Evolutionary conservation across 2,888 invertebrate species (phyloP).

Genomic region (Drosophila falleni): DNA sequence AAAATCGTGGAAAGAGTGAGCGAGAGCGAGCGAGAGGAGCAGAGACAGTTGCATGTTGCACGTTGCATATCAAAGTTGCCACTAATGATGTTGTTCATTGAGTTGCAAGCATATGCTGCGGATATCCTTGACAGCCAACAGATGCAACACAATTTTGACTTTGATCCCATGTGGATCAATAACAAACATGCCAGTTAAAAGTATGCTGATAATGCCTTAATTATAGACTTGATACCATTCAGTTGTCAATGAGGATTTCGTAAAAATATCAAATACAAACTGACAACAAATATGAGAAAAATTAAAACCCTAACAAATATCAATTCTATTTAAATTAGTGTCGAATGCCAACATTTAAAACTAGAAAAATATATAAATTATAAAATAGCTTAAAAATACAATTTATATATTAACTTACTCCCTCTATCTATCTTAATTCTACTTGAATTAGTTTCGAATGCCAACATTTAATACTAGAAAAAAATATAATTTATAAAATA

Average conservation of each 20-base stretch:
- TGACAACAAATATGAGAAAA: too few species aligned
- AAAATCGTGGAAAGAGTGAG: constrained; percentile 33
- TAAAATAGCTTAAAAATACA: background rate
- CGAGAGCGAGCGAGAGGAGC: too few species aligned
- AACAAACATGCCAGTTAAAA: background rate
- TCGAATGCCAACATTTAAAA: too few species aligned
- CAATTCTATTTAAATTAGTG: too few species aligned
- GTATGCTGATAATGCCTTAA: constrained; percentile 7
- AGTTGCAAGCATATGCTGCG: constrained; percentile 60
- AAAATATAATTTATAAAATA: too few species aligned
- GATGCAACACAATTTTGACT: constrained; percentile 28
- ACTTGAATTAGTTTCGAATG: too few species aligned
- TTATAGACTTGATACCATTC: constrained; percentile 3
- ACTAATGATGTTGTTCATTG: constrained; percentile 1
- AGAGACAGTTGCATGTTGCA: constrained; percentile 53
- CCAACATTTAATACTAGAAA: too few species aligned
- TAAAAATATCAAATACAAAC: background rate
- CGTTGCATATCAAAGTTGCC: constrained; percentile 44
- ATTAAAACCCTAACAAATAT: too few species aligned
- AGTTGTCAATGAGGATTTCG: background rate
- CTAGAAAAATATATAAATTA: too few species aligned
- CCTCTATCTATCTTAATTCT: too few species aligned
- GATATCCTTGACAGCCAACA: constrained; percentile 70
- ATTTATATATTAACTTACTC: background rate
- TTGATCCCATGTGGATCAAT: constrained; percentile 6